Evolutionary conservation across 2,797 vertebrate genomes (phyloP).

Genomic region (Scolopax bukidnonensis): DNA sequence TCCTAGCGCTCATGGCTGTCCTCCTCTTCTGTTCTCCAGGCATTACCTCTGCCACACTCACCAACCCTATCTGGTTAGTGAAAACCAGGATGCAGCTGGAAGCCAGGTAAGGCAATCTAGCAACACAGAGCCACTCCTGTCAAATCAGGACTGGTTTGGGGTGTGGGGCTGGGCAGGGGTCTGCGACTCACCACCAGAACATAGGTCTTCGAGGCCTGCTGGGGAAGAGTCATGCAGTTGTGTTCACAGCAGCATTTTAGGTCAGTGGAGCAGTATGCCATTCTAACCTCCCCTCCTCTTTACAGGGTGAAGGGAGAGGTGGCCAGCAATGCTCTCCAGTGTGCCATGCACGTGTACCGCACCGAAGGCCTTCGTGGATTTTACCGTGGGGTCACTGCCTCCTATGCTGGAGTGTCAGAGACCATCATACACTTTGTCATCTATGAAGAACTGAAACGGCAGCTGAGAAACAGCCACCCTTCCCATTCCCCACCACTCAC

Average conservation of each 20-base stretch:
- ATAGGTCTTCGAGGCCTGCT: not conserved
- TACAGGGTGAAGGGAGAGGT: conserved; percentile 41
- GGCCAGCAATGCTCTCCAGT: conserved; percentile 46
- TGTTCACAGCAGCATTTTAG: not conserved
- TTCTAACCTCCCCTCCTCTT: not conserved
- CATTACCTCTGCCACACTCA: conserved; percentile 50
- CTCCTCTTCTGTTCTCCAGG: conserved; percentile 42
- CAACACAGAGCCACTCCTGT: not conserved
- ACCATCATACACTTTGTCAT: conserved; percentile 74
- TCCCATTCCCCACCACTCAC: conserved; percentile 20
- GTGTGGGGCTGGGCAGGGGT: not conserved
- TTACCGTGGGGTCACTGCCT: conserved; percentile 73
- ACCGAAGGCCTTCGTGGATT: conserved; percentile 68
- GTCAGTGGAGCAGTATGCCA: not conserved
- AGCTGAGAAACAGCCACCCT: conserved; percentile 21
- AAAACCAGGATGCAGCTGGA: conserved; percentile 76
- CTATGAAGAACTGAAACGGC: conserved; percentile 69
- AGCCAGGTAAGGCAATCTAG: conserved; percentile 48
- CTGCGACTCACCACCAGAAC: not conserved
- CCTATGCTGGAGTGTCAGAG: conserved; percentile 73
- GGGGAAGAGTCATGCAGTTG: not conserved
- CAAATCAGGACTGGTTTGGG: not conserved
- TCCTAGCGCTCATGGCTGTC: not conserved
- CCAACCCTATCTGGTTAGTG: conserved; percentile 75
- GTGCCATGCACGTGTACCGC: conserved; percentile 56